Conservation (phyloP, 1,140 invertebrate genomes). For the Tetragonula clypearis region DNA sequence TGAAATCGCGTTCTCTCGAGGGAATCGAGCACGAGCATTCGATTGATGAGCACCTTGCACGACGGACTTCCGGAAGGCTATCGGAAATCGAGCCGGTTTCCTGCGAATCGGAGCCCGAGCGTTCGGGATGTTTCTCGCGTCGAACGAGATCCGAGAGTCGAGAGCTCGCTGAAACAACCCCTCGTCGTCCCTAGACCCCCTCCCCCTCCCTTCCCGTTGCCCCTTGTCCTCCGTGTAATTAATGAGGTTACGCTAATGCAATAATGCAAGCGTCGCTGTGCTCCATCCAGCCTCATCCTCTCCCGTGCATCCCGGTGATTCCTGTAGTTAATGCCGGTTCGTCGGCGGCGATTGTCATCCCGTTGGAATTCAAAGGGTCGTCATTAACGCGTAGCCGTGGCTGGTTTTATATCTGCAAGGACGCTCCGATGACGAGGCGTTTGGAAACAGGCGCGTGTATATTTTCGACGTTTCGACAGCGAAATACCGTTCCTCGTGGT, state of each 20-base stretch:
- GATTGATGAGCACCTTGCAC: background rate
- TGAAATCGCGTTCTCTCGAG: conserved; percentile 37
- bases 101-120: conserved; percentile 31
- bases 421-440: background rate
- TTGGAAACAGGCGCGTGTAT: conserved; percentile 1
- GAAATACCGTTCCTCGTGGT: background rate
- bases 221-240: conserved; percentile 59
- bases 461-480: background rate
- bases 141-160: conserved; percentile 5
- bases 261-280: conserved; percentile 52
- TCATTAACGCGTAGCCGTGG: conserved; percentile 37
- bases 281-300: background rate
- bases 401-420: conserved; percentile 29
- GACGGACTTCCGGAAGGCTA: conserved; percentile 19
- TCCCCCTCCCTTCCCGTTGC: background rate
- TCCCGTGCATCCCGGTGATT: background rate
- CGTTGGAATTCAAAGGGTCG: conserved; percentile 51
- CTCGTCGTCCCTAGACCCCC: background rate
- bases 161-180: conserved; percentile 21
- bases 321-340: conserved; percentile 48
- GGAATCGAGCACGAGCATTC: conserved; percentile 5
- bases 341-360: conserved; percentile 46
- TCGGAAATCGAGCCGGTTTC: conserved; percentile 35
- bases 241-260: conserved; percentile 68
- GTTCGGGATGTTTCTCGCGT: conserved; percentile 8